Conservation (phyloP, 2,113 vertebrate genomes). For the Chauna torquata region DNA sequence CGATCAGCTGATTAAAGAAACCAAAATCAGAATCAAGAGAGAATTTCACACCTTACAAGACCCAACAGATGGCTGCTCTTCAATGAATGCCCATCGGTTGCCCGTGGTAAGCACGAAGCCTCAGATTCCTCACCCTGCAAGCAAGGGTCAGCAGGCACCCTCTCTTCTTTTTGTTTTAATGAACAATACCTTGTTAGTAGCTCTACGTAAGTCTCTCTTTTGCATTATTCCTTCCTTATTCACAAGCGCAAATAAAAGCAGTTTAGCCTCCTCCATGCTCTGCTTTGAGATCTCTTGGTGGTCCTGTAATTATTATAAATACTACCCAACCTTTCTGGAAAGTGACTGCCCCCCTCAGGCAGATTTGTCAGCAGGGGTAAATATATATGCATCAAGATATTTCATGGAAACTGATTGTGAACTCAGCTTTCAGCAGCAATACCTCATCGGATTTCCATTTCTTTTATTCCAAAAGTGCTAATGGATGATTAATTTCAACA, state of each 20-base stretch:
- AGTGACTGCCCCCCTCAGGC: background rate
- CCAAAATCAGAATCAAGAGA: fast-evolving
- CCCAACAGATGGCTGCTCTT: fast-evolving
- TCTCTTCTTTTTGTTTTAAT: fast-evolving
- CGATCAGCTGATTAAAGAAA: background rate
- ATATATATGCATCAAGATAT: background rate
- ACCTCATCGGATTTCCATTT: background rate
- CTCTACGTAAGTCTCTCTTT: background rate
- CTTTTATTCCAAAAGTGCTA: background rate
- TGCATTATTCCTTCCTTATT: background rate
- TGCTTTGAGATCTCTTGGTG: background rate
- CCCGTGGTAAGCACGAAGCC: background rate
- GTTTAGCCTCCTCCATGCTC: background rate
- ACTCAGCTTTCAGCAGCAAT: background rate
- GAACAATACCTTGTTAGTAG: background rate
- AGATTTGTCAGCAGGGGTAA: background rate
- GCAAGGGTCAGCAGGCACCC: background rate
- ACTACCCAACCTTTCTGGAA: background rate
- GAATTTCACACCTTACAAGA: background rate
- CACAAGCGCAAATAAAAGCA: background rate
- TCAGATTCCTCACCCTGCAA: background rate
- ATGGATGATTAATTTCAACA: constrained; percentile 14
- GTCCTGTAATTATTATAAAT: background rate
- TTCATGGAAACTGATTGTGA: background rate
- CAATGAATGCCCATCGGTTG: fast-evolving